These are phyloP conservation scores for Pollenia labialis DNA, from an alignment of 2,888 invertebrate genomes.

Conservation along the genomic window DNA sequence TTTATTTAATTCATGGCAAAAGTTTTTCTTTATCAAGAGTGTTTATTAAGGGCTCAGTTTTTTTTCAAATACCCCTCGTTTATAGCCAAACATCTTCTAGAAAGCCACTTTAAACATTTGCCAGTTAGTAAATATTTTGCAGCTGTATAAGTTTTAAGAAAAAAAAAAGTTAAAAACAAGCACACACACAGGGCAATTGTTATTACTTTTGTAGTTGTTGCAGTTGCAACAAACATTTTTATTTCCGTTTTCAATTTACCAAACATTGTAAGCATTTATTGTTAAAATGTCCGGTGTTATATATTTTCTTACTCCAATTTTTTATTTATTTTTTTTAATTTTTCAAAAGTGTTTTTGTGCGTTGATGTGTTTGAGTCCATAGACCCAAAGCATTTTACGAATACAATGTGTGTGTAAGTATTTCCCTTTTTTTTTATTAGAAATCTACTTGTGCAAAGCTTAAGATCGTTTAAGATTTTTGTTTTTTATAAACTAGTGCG, in stretches of 20 bases:
- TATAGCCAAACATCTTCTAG: conserved; percentile 17
- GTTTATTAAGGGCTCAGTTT: background rate
- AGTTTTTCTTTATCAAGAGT: no score
- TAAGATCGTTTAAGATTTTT: conserved; percentile 16
- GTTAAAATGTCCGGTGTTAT: conserved; percentile 64
- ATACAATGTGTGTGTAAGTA: conserved; percentile 49
- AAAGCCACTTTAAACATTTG: conserved; percentile 23
- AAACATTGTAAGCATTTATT: conserved; percentile 73
- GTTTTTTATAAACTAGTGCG: background rate
- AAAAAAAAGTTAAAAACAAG: conserved; percentile 14
- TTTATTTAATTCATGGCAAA: no score
- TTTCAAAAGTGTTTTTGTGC: conserved; percentile 4
- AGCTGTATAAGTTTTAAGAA: conserved; percentile 4
- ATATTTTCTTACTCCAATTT: conserved; percentile 12
- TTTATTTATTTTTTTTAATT: conserved; percentile 24
- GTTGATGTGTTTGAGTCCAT: background rate
- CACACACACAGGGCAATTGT: conserved; percentile 9
- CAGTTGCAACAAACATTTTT: conserved; percentile 60
- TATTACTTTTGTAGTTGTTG: conserved; percentile 35
- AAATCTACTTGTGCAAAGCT: conserved; percentile 15
- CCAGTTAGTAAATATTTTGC: conserved; percentile 11
- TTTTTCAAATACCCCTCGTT: background rate
- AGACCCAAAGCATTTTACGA: conserved; percentile 28
- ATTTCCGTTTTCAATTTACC: conserved; percentile 77
- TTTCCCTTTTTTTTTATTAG: background rate